Conservation (phyloP, 2,113 vertebrate genomes). For the Silurus glanis region DNA sequence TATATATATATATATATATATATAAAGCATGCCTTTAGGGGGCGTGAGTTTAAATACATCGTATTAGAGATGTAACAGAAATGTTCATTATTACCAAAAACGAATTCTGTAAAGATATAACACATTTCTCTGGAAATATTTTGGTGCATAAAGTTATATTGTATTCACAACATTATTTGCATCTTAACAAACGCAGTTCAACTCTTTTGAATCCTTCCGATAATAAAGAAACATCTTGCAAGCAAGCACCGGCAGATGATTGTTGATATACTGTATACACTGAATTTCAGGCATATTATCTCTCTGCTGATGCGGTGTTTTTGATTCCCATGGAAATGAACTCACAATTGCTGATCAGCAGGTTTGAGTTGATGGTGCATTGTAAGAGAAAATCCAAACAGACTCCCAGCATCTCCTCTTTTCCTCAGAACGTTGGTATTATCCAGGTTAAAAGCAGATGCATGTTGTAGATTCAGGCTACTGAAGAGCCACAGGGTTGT, state of each 20-base stretch:
- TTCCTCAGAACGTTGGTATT: constrained; percentile 73
- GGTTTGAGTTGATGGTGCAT: constrained; percentile 85
- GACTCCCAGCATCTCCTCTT: constrained; percentile 74
- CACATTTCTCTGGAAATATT: neutral
- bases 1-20: neutral
- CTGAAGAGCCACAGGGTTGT: constrained; percentile 51
- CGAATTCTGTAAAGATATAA: neutral
- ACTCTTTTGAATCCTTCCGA: neutral
- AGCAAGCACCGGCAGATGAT: neutral
- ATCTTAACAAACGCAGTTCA: neutral
- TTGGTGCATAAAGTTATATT: neutral
- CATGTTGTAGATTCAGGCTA: constrained; percentile 11
- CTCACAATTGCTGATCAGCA: constrained; percentile 80
- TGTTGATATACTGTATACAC: too few species aligned
- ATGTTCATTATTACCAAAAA: neutral
- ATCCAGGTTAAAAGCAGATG: constrained; percentile 81
- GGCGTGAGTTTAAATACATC: neutral
- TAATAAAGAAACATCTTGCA: neutral
- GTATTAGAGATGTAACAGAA: neutral
- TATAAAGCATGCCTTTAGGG: neutral
- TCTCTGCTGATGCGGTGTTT: neutral
- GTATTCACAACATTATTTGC: neutral
- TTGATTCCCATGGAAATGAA: constrained; percentile 37
- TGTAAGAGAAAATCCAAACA: constrained; percentile 88
- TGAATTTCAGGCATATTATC: neutral